Evolutionary conservation across 2,888 invertebrate species (phyloP), one percentile per base, ranked within the genome.

Genomic region (Pyrochroa serraticornis): DNA sequence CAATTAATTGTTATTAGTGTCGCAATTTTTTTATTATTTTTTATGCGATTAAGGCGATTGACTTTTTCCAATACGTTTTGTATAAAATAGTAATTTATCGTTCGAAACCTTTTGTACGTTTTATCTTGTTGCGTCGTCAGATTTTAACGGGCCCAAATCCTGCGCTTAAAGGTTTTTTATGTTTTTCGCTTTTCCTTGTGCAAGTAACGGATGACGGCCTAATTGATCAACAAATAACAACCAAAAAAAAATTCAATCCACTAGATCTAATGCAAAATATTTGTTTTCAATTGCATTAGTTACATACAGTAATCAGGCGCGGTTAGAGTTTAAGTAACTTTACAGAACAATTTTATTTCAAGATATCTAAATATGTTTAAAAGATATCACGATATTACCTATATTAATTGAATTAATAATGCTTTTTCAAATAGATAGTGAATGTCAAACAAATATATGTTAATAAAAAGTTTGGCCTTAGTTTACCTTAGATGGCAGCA

Each of bases 351-450:
- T 48, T 69, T 63, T 63, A 62, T 68, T 68, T 66, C 38, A 61
- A 68, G 73, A 74, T 74, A 73, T 74, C 73, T 62, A 73, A 71
- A 74, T 74, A 74, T 74, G 73, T 74, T 74, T 68, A 58, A 67
- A 71, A 69, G 71, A 74, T 74, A 72, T 72, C 73, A 58, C 59
- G 47, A 55, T 60, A 55, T 54, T 56, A 56, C 45, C 32, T 45
- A 34, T 58, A 49, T 33, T 67, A 62, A 62, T 62, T 63, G 58
- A 44, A 55, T 63, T 58, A 59, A 37, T 13, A 45, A 66, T 67
- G 65, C 67, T 71, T 69, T 71, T 71, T 71, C 59, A 66, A 60
- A 62, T 69, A 68, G 69, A 63, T 72, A 68, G 66, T 63, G 48
- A 61, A 58, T 67, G 68, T 67, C 69, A 68, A 71, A 69, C 66